phyloP scores from a whole-genome alignment of 2,797 vertebrate genomes.

The Myotis findleyi region DNA sequence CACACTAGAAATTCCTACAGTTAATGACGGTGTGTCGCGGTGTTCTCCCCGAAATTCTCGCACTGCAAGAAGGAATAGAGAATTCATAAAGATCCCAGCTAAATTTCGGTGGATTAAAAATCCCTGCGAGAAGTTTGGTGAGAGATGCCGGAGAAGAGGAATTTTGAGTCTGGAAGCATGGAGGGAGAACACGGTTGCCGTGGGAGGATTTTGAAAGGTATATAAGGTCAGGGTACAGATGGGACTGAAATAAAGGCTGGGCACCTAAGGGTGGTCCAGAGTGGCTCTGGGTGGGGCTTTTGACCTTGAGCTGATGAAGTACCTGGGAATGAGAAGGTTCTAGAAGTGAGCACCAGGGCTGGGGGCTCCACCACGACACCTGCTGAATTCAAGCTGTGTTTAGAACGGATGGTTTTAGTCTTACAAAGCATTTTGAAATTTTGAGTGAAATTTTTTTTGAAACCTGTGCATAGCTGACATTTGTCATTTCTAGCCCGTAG shows the following conservation, averaged over 20 bases:
- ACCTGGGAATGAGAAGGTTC: neutral
- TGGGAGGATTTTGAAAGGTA: conserved; percentile 32
- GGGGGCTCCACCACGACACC: neutral
- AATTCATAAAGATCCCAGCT: neutral
- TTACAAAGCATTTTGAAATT: neutral
- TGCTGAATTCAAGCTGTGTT: neutral
- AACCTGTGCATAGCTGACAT: neutral
- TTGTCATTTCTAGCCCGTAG: neutral
- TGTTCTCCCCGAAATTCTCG: neutral
- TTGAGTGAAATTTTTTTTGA: conserved; percentile 38
- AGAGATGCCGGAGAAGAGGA: neutral
- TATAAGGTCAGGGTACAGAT: neutral
- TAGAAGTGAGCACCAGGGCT: neutral
- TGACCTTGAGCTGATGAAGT: neutral
- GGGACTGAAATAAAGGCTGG: conserved; percentile 4
- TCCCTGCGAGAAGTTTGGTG: neutral
- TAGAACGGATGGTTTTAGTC: neutral
- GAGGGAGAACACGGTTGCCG: neutral
- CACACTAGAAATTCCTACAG: neutral
- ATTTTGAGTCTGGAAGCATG: neutral
- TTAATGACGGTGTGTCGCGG: neutral
- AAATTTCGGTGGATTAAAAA: neutral
- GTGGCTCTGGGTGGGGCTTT: neutral
- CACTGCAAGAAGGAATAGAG: neutral
- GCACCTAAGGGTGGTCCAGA: neutral